phyloP scores from a whole-genome alignment of 2,113 vertebrate species.

The Equus przewalskii region DNA sequence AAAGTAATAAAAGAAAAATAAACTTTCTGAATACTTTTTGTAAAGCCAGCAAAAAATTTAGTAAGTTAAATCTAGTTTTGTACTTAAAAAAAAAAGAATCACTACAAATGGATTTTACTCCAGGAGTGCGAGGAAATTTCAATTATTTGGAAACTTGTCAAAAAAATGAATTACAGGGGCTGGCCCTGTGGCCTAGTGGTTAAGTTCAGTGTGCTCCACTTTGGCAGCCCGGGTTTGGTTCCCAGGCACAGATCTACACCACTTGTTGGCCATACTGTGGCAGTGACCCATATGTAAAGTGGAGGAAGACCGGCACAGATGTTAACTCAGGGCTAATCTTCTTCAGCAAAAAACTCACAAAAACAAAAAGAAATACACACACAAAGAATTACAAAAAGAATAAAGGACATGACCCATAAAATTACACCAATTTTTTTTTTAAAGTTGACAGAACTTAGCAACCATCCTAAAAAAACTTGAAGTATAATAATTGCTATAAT shows the following conservation, averaged over 20 bases:
- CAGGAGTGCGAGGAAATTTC: not conserved
- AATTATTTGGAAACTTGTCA: not conserved
- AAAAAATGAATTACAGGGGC: not conserved
- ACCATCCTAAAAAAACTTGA: not conserved
- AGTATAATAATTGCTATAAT: not conserved
- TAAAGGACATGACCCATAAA: not conserved
- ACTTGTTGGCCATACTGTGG: too few species aligned
- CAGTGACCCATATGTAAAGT: too few species aligned
- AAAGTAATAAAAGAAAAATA: not conserved
- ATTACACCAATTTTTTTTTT: not conserved
- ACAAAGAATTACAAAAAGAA: not conserved
- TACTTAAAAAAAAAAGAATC: not conserved
- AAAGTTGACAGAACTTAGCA: not conserved
- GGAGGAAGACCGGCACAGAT: too few species aligned
- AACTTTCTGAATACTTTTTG: conserved; percentile 23
- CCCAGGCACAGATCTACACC: too few species aligned
- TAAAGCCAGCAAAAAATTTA: conserved; percentile 27
- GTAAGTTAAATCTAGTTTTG: not conserved
- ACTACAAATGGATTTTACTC: conserved; percentile 10
- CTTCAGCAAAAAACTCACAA: too few species aligned
- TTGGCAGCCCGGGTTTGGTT: too few species aligned
- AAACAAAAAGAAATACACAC: too few species aligned
- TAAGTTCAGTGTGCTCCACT: too few species aligned
- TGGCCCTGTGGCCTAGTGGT: too few species aligned
- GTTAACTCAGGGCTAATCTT: too few species aligned